Percentiles rank a stretch among this genome's conserved stretches.
These are phyloP conservation scores for Drosophila pandora DNA, from an alignment of 1,140 invertebrate species.

Conservation along the genomic window DNA sequence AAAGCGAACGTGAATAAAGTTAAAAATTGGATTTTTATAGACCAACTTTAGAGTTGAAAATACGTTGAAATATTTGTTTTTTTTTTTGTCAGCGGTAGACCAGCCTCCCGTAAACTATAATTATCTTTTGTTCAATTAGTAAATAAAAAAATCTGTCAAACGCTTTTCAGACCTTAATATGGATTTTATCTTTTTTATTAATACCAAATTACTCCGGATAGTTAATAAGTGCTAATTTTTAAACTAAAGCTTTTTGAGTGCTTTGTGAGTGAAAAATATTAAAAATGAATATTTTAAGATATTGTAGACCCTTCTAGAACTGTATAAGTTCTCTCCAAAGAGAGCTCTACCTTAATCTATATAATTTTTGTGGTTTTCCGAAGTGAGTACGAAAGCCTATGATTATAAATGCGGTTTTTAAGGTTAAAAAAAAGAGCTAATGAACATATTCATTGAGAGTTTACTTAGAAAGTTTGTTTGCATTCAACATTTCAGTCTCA, in stretches of 20 bases:
- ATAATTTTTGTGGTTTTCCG: slow-evolving; percentile 35
- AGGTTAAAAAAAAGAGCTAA: slow-evolving; percentile 44
- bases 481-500: slow-evolving; percentile 27
- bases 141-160: slow-evolving; percentile 3
- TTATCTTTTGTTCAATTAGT: slow-evolving; percentile 22
- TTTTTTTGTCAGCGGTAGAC: not conserved
- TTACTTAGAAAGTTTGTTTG: slow-evolving; percentile 17
- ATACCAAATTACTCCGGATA: not conserved
- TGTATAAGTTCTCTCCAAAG: not conserved
- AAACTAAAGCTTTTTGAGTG: slow-evolving; percentile 26
- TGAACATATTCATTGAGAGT: slow-evolving; percentile 14
- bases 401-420: slow-evolving; percentile 45
- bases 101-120: not conserved
- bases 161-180: not conserved
- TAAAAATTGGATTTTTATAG: not conserved
- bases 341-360: slow-evolving; percentile 9
- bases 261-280: not conserved
- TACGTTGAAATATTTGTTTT: not conserved
- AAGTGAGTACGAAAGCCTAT: slow-evolving; percentile 16
- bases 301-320: slow-evolving; percentile 26
- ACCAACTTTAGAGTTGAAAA: not conserved
- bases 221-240: slow-evolving; percentile 23
- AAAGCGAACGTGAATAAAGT: slow-evolving; percentile 3
- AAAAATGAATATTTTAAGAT: not conserved
- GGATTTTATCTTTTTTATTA: not conserved